phyloP scores from a whole-genome alignment of 2,888 invertebrate genomes.

The Gymnocheta viridis region DNA sequence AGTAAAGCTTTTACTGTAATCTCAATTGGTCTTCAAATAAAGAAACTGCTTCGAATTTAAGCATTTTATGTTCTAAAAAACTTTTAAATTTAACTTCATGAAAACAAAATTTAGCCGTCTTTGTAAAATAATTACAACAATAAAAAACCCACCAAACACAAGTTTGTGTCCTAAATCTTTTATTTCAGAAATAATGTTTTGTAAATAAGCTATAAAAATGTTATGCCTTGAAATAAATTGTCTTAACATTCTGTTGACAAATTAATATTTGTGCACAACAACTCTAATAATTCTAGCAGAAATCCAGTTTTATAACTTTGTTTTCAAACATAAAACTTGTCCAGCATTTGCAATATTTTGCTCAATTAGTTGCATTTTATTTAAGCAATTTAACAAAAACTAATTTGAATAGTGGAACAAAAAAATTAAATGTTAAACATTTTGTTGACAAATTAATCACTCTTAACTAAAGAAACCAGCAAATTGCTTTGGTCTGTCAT shows the following conservation, averaged over 20 bases:
- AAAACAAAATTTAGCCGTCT: neutral
- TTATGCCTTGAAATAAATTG: conserved; percentile 39
- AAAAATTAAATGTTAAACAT: conserved; percentile 33
- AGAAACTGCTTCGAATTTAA: too few species aligned
- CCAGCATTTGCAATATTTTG: conserved; percentile 45
- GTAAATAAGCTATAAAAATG: conserved; percentile 9
- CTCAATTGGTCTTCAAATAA: too few species aligned
- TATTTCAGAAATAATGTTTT: neutral
- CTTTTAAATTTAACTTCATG: neutral
- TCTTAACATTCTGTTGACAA: conserved; percentile 46
- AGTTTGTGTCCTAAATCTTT: conserved; percentile 29
- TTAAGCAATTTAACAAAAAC: conserved; percentile 48
- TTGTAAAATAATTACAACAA: neutral
- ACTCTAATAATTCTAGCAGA: neutral
- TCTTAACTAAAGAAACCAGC: conserved; percentile 57
- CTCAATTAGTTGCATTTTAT: conserved; percentile 48
- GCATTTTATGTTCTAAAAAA: neutral
- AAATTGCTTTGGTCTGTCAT: conserved; percentile 65
- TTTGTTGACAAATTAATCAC: conserved; percentile 69
- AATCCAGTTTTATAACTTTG: neutral
- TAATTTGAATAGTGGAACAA: conserved; percentile 41
- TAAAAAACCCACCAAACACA: neutral
- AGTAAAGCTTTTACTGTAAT: too few species aligned
- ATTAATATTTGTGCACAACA: conserved; percentile 27
- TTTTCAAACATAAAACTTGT: conserved; percentile 19